These are phyloP conservation scores for Drosophila nasuta DNA, from an alignment of 1,140 invertebrate genomes.

Conservation along the genomic window DNA sequence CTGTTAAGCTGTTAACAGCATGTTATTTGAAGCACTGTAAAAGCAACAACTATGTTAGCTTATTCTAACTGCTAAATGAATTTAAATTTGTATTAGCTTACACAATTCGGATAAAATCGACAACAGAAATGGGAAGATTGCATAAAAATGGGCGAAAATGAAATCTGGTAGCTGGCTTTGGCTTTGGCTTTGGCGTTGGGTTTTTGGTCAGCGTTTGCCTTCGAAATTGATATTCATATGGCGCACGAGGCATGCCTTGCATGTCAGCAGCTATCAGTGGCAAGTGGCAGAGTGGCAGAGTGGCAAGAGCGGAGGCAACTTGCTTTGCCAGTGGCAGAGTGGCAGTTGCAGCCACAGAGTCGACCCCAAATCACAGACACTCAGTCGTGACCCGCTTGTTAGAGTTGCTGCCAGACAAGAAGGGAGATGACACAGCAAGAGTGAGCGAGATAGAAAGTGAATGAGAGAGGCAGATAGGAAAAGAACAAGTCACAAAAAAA, in stretches of 20 bases:
- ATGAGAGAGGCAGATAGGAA: not conserved
- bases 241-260: constrained; percentile 41
- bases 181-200: not conserved
- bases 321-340: constrained; percentile 7
- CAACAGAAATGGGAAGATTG: not conserved
- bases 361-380: constrained; percentile 52
- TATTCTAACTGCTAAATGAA: too few relatives aligned
- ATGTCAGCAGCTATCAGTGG: constrained; percentile 27
- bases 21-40: too few relatives aligned
- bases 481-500: constrained; percentile 1
- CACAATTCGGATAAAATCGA: not conserved
- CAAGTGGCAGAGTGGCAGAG: not conserved
- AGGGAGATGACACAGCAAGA: not conserved
- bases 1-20: too few relatives aligned
- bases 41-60: too few relatives aligned
- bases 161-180: not conserved
- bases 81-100: too few relatives aligned
- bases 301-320: not conserved
- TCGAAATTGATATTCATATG: constrained; percentile 53
- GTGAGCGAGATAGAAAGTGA: not conserved
- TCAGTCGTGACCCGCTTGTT: constrained; percentile 41
- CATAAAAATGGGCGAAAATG: not conserved
- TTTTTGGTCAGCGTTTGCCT: constrained; percentile 30
- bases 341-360: constrained; percentile 45
- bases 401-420: not conserved